A percentile compares a stretch with the other conserved stretches of the same genome.
These are phyloP conservation scores for Microchrysa polita DNA, from an alignment of 2,888 invertebrate species.

Conservation along the genomic window DNA sequence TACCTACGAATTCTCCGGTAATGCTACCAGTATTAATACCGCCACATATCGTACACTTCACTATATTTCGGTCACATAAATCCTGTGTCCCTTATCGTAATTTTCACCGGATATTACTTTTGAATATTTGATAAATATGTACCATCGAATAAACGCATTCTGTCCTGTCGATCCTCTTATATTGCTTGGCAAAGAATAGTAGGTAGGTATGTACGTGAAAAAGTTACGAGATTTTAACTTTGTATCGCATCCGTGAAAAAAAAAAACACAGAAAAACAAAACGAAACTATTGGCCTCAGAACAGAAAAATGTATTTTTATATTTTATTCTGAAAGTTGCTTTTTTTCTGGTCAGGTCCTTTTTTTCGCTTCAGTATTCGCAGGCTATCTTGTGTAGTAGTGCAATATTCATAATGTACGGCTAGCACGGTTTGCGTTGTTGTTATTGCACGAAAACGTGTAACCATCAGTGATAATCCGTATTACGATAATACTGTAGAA, in stretches of 20 bases:
- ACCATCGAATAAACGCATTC: constrained; percentile 24
- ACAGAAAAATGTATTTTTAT: not conserved
- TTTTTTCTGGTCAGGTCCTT: no score
- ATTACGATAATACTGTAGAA: not conserved
- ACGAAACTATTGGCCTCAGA: not conserved
- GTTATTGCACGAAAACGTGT: not conserved
- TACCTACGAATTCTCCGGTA: no score
- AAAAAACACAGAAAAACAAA: no score
- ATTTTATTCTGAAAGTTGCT: not conserved
- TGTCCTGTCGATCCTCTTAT: no score
- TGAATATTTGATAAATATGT: constrained; percentile 33
- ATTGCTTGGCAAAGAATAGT: no score
- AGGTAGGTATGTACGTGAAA: constrained; percentile 29
- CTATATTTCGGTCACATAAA: constrained; percentile 14
- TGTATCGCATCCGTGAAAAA: no score
- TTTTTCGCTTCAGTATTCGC: not conserved
- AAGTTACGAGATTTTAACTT: constrained; percentile 3
- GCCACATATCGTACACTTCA: not conserved
- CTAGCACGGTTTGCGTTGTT: no score
- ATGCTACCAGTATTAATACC: not conserved
- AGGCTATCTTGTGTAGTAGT: no score
- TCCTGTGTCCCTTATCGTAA: constrained; percentile 18
- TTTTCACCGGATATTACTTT: constrained; percentile 43
- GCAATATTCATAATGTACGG: constrained; percentile 20
- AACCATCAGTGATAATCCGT: constrained; percentile 18